These are phyloP conservation scores for Cyclura pinguis DNA, from an alignment of 2,797 vertebrate genomes.

Conservation along the genomic window DNA sequence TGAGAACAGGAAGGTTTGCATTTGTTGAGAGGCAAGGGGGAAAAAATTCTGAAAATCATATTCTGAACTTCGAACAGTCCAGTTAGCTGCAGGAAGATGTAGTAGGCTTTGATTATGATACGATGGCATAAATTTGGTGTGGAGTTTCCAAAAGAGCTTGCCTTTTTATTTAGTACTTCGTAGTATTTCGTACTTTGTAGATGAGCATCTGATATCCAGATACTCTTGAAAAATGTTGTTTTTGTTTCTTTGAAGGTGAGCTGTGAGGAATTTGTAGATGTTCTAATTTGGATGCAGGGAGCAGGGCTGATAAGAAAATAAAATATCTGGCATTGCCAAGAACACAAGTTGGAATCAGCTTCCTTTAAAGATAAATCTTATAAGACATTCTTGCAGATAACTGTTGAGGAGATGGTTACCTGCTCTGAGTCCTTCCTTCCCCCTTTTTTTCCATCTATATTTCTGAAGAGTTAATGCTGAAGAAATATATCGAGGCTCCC, in stretches of 20 bases:
- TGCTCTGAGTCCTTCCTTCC: not conserved
- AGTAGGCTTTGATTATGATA: not conserved
- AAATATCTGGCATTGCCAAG: not conserved
- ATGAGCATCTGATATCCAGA: not conserved
- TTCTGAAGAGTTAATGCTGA: not conserved
- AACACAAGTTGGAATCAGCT: slow-evolving; percentile 10
- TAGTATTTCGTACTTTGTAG: not conserved
- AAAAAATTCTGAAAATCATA: not conserved
- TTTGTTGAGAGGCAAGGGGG: not conserved
- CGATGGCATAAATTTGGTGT: not conserved
- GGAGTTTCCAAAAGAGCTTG: not conserved
- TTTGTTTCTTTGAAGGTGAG: not conserved
- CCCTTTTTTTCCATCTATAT: not conserved
- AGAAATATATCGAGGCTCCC: not conserved
- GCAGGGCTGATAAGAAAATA: slow-evolving; percentile 1
- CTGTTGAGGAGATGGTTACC: not conserved
- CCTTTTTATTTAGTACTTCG: not conserved
- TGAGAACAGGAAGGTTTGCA: too few species aligned
- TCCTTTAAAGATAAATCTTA: not conserved
- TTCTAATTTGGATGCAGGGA: not conserved
- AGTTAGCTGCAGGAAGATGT: not conserved
- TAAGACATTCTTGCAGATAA: not conserved
- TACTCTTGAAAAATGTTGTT: not conserved
- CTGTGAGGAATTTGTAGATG: slow-evolving; percentile 3
- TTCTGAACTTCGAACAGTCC: not conserved